Evolutionary conservation across 2,113 vertebrate genomes (phyloP), one percentile per base, ranked within the genome.

Genomic region (Thamnophis sirtalis): DNA sequence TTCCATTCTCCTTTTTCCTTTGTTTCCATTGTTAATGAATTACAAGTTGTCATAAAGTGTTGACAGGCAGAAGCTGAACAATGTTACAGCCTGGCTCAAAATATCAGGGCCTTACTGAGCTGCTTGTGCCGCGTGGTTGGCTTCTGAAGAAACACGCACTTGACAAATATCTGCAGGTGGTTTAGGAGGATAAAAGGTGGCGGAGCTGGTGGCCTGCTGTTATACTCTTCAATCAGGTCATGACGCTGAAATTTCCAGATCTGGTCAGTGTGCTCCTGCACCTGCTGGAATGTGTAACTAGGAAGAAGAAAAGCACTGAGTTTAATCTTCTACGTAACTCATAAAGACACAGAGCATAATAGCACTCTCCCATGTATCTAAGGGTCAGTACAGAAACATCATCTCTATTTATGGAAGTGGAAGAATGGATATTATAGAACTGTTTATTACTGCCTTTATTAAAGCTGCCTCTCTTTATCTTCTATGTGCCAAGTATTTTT

Each of bases 201-300:
- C 0, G 99, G 99, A 0, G 98, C 98, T 0, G 98, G 96, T 0
- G 99, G 99, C 2, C 98, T 98, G 68, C 98, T 95, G 1, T 99
- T 97, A 95, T 99, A 99, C 90, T 99, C 99, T 95, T 99, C 97
- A 0, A 99, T 99, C 84, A 99, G 96, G 95, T 98, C 97, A 0
- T 99, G 99, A 38, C 99, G 96, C 96, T 99, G 99, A 96, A 99
- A 99, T 97, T 99, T 99, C 99, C 99, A 99, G 95, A 99, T 99
- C 88, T 97, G 97, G 97, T 99, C 99, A 0, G 99, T 99, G 97
- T 99, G 98, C 92, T 98, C 98, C 95, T 99, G 99, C 0, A 99
- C 98, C 95, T 98, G 97, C 97, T 99, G 98, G 96, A 99, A 99
- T 0, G 99, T 99, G 94, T 99, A 99, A 97, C 99, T 99, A 96